phyloP scores from a whole-genome alignment of 2,113 vertebrate genomes.

The Oreochromis tanganicae region DNA sequence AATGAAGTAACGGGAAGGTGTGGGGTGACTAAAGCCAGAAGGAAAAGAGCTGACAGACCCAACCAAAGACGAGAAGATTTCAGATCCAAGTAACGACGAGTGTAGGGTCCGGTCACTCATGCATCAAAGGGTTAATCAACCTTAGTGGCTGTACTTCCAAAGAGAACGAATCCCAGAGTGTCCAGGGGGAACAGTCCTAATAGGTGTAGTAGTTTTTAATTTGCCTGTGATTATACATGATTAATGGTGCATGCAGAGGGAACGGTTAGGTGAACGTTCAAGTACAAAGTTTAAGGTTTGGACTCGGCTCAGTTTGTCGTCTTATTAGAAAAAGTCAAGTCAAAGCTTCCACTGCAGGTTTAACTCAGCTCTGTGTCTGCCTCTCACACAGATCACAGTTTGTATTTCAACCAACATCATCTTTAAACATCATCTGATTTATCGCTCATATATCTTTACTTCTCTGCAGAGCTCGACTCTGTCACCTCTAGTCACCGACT shows the following conservation, averaged over 20 bases:
- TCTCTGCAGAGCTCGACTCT: not conserved
- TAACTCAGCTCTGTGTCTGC: rapidly evolving
- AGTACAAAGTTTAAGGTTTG: not conserved
- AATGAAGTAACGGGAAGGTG: not conserved
- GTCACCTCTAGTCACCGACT: not conserved
- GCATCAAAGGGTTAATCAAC: rapidly evolving
- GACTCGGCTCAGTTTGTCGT: not conserved
- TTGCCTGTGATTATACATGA: not conserved
- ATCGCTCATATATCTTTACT: not conserved
- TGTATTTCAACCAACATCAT: not conserved
- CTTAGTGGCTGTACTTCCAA: not conserved
- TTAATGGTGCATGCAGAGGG: not conserved
- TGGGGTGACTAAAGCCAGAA: not conserved
- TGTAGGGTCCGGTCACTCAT: rapidly evolving
- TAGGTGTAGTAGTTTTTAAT: not conserved
- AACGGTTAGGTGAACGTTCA: not conserved
- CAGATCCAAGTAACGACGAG: not conserved
- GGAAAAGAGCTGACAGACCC: not conserved
- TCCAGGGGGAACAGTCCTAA: not conserved
- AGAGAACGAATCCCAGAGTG: not conserved
- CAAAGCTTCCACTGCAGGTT: not conserved
- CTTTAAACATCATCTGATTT: not conserved
- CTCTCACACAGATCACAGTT: not conserved
- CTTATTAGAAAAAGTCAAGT: not conserved
- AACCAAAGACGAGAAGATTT: not conserved